phyloP scores from a whole-genome alignment of 2,797 vertebrate genomes.

The Tangara arthus region DNA sequence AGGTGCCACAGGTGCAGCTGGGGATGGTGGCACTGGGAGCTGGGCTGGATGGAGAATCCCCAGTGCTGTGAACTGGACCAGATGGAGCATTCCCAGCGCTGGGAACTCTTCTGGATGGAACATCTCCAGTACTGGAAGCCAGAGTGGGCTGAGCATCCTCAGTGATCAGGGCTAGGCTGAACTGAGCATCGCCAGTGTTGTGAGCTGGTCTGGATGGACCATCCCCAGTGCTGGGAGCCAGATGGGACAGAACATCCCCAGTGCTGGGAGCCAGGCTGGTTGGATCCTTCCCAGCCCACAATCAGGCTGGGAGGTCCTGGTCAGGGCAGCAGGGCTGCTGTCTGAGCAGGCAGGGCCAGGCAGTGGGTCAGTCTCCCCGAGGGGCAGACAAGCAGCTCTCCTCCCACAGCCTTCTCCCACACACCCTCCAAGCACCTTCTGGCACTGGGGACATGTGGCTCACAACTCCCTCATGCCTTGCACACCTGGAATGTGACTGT shows the following conservation, averaged over 20 bases:
- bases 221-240: not conserved
- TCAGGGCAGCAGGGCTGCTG: not conserved
- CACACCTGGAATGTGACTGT: rapidly evolving
- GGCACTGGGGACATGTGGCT: rapidly evolving
- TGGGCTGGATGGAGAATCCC: not conserved
- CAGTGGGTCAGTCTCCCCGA: not conserved
- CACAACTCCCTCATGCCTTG: not conserved
- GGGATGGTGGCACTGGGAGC: not conserved
- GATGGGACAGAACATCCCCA: not conserved
- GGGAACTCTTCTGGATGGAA: too few species aligned
- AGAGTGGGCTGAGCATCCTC: not conserved
- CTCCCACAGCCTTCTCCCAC: not conserved
- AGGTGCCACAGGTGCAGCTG: not conserved
- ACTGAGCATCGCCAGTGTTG: not conserved
- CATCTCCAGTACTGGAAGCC: too few species aligned
- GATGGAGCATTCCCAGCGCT: too few species aligned
- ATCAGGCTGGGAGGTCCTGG: not conserved
- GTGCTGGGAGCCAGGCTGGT: not conserved
- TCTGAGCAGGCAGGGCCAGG: not conserved
- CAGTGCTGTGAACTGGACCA: too few species aligned
- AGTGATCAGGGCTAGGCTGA: too few species aligned
- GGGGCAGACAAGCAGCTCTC: not conserved
- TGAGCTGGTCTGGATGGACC: not conserved
- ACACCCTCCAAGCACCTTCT: not conserved
- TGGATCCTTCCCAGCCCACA: not conserved